Conservation (phyloP, 2,888 invertebrate genomes). For the Philaethria dido region DNA sequence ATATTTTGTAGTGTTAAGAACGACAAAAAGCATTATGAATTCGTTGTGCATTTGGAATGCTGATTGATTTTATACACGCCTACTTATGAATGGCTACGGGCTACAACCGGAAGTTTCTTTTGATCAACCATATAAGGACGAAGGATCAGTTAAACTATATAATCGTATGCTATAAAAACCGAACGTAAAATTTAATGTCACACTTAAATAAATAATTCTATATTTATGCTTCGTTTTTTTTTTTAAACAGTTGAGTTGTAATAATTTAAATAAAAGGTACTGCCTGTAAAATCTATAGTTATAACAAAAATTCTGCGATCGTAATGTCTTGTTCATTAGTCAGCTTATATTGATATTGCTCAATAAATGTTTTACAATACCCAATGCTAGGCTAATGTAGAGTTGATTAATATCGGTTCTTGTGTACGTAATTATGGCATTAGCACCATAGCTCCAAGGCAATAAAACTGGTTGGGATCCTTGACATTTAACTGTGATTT, state of each 20-base stretch:
- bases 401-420: slow-evolving; percentile 20
- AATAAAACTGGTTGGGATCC: slow-evolving; percentile 35
- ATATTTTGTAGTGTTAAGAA: slow-evolving; percentile 31
- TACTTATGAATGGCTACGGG: slow-evolving; percentile 35
- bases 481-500: slow-evolving; percentile 36
- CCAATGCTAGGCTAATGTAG: slow-evolving; percentile 7
- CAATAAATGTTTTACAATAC: slow-evolving; percentile 23
- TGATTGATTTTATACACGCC: slow-evolving; percentile 38
- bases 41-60: slow-evolving; percentile 32
- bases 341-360: slow-evolving; percentile 8
- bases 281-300: not conserved
- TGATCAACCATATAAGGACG: slow-evolving; percentile 33
- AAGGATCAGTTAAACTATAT: slow-evolving; percentile 29
- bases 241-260: not conserved
- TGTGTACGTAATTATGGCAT: slow-evolving; percentile 29
- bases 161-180: slow-evolving; percentile 31
- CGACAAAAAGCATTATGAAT: slow-evolving; percentile 34
- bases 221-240: not conserved
- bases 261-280: not conserved
- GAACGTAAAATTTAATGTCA: slow-evolving; percentile 39
- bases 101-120: slow-evolving; percentile 33
- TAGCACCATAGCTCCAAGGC: slow-evolving; percentile 37
- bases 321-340: not conserved
- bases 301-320: not conserved
- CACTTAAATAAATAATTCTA: slow-evolving; percentile 27